A percentile compares a stretch with the other conserved stretches of the same genome.
phyloP scores from a whole-genome alignment of 2,797 vertebrate genomes.

The Cynodonichthys magdalenae region DNA sequence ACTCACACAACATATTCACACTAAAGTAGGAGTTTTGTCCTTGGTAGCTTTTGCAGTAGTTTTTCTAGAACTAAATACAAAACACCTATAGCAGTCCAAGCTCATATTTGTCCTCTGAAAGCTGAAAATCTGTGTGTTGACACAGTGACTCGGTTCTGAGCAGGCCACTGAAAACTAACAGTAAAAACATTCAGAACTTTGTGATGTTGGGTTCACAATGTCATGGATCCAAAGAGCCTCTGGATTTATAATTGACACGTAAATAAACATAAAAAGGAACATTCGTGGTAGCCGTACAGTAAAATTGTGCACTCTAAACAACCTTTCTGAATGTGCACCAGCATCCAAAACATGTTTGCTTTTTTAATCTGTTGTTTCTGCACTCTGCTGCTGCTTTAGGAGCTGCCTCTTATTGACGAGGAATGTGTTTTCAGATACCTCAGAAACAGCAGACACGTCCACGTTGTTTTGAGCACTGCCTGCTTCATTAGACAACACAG shows the following conservation, averaged over 20 bases:
- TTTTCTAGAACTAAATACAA: too few species aligned
- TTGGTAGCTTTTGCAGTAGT: too few species aligned
- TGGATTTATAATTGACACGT: neutral
- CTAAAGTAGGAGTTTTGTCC: neutral
- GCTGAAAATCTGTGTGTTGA: too few species aligned
- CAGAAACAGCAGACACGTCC: neutral
- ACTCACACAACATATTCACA: neutral
- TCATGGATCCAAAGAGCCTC: neutral
- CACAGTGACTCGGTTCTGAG: too few species aligned
- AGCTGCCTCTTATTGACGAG: neutral
- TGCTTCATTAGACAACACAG: neutral
- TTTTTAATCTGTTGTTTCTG: too few species aligned
- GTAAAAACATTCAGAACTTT: too few species aligned
- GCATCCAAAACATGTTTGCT: conserved; percentile 5
- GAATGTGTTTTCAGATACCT: conserved; percentile 1
- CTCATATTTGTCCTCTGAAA: too few species aligned
- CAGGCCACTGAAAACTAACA: too few species aligned
- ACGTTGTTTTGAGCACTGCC: neutral
- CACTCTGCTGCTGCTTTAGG: neutral
- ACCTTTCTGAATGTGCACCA: neutral
- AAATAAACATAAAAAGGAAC: neutral
- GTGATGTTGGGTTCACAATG: too few species aligned
- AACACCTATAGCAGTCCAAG: too few species aligned
- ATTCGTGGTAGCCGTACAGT: neutral
- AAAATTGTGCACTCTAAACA: neutral